Base-by-base conservation (phyloP, 1,140 invertebrate species). In the Proctacanthus coquilletti region DNA sequence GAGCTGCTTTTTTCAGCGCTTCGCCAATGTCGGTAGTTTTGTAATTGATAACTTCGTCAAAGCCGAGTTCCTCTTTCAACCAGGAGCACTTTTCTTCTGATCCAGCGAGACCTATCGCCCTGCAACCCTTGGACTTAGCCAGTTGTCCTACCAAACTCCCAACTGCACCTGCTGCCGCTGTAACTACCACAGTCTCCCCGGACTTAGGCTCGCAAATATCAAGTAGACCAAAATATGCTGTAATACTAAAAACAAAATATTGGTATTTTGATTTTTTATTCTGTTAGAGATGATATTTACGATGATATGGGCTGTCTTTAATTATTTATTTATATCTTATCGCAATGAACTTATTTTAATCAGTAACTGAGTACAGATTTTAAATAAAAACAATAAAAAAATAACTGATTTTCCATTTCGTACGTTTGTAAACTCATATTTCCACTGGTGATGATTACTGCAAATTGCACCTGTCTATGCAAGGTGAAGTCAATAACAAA, bases 101-200 rank as follows among this genome's bases (percentile, higher is more conserved):
- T 8, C 78, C 78, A 39, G 76, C 71, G 48, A 78, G 74, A 5
- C 77, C 80, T 45, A 84, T 74, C 0, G 81, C 78, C 41, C 56
- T 68, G 32, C 77, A 73, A 13, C 68, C 69, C 53, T 72, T 63
- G 30, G 77, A 71, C 56, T 78, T 80, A 3, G 70, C 78, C 36
- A 84, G 77, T 62, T 84, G 79, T 11, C 77, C 78, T 4, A 82
- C 79, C 30, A 73, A 60, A 42, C 65, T 72, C 4, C 78, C 78
- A 13, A 82, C 76, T 21, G 76, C 77, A 17, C 77, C 72, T 15
- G 68, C 73, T 9, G 74, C 73, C 18, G 66, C 68, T 11, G 64
- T 70, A 3, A 84, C 67, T 2, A 81, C 71, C 1, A 83, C 64
- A 2, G 69, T 73, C 46, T 83, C 77, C 14, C 76, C 76, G 10